Conservation (phyloP, 2,113 vertebrate species). For the Gopherus flavomarginatus region DNA sequence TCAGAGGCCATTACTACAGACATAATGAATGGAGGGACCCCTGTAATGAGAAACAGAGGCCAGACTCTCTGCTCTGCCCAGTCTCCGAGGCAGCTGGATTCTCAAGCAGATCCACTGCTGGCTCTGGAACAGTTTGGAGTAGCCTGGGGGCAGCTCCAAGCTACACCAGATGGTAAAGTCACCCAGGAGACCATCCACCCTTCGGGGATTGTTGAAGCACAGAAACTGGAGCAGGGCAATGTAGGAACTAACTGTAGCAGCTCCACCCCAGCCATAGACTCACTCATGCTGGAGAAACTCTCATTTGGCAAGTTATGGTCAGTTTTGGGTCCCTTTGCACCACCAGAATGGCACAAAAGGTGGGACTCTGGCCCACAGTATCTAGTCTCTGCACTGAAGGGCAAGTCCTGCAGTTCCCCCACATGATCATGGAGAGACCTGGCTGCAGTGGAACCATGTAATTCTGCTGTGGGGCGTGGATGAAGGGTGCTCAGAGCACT, state of each 20-base stretch:
- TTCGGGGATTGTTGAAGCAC: background rate
- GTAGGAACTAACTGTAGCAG: background rate
- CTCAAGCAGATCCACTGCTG: fast-evolving
- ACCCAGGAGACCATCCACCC: background rate
- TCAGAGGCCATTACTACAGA: background rate
- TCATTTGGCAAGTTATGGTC: background rate
- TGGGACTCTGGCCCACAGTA: background rate
- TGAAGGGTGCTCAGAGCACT: background rate
- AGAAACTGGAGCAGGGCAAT: background rate
- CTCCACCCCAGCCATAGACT: background rate
- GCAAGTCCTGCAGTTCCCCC: background rate
- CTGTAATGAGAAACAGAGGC: background rate
- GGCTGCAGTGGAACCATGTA: background rate
- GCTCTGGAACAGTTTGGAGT: background rate
- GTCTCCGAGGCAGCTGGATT: background rate
- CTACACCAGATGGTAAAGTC: background rate
- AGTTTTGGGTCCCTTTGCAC: background rate
- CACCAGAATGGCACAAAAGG: background rate
- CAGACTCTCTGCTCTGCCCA: fast-evolving
- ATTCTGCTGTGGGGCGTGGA: background rate
- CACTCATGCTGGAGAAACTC: background rate
- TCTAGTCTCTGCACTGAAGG: background rate
- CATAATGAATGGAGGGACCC: background rate
- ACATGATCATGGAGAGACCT: background rate
- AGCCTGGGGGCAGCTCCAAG: background rate